phyloP scores from a whole-genome alignment of 2,113 vertebrate genomes.

The Cynoglossus semilaevis region DNA sequence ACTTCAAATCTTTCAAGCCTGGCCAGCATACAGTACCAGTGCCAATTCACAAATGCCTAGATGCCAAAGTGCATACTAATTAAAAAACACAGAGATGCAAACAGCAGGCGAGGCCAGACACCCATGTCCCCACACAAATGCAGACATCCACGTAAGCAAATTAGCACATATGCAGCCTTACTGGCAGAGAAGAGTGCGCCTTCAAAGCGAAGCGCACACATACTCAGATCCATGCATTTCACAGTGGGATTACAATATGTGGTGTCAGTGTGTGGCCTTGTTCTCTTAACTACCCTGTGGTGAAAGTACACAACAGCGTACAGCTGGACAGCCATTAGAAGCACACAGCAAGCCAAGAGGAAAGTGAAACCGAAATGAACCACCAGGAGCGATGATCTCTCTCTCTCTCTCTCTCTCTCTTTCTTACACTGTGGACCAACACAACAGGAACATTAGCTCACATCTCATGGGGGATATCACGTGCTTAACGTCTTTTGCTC shows the following conservation, averaged over 20 bases:
- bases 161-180: conserved; percentile 31
- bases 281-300: conserved; percentile 67
- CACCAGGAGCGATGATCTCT: conserved; percentile 48
- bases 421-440: conserved; percentile 33
- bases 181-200: conserved; percentile 19
- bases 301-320: conserved; percentile 64
- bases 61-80: conserved; percentile 73
- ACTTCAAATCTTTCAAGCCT: conserved; percentile 67
- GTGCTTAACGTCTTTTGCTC: conserved; percentile 29
- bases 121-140: conserved; percentile 48
- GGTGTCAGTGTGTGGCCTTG: conserved; percentile 68
- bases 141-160: conserved; percentile 51
- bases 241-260: conserved; percentile 58
- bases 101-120: conserved; percentile 66
- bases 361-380: conserved; percentile 50
- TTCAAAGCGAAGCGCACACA: conserved; percentile 21
- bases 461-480: conserved; percentile 36
- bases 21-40: conserved; percentile 62
- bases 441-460: conserved; percentile 29
- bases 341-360: conserved; percentile 52
- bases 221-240: conserved; percentile 23
- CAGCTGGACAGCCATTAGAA: conserved; percentile 73
- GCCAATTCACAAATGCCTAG: conserved; percentile 71
- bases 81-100: conserved; percentile 63
- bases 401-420: conserved; percentile 20